A percentile compares a stretch with the other conserved stretches of the same genome.
Evolutionary conservation across 2,888 invertebrate genomes (phyloP).

Genomic region (Epinotia ramella): DNA sequence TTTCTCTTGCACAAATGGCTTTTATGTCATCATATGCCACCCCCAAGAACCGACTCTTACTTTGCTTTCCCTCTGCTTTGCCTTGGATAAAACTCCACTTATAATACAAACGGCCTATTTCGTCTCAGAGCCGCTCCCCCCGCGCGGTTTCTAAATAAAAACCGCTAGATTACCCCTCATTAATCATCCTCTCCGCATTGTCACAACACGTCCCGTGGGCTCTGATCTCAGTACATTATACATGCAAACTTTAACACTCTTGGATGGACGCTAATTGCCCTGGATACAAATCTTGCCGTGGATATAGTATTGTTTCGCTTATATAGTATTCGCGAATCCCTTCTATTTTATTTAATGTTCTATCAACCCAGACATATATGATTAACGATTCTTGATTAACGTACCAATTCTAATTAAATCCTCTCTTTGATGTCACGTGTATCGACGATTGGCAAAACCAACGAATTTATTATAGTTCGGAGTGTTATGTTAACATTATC

Average conservation of each 20-base stretch:
- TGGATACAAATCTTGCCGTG: slow-evolving; percentile 48
- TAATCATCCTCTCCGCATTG: slow-evolving; percentile 76
- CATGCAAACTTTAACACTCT: slow-evolving; percentile 60
- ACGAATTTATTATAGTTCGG: slow-evolving; percentile 33
- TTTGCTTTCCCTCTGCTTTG: neutral
- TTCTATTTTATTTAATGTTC: neutral
- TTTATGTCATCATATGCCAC: neutral
- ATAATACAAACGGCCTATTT: slow-evolving; percentile 71
- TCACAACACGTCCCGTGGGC: slow-evolving; percentile 75
- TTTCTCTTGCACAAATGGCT: neutral
- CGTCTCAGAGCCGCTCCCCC: slow-evolving; percentile 66
- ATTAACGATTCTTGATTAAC: neutral
- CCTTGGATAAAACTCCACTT: slow-evolving; percentile 20
- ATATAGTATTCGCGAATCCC: neutral
- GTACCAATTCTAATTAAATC: slow-evolving; percentile 11
- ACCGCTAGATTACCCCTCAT: slow-evolving; percentile 72
- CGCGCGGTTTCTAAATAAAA: slow-evolving; percentile 73
- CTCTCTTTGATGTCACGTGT: slow-evolving; percentile 36
- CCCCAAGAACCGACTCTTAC: neutral
- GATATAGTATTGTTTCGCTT: slow-evolving; percentile 16
- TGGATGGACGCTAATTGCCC: slow-evolving; percentile 65
- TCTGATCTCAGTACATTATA: slow-evolving; percentile 73
- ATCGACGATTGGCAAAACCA: slow-evolving; percentile 28
- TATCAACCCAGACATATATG: neutral
- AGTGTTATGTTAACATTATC: slow-evolving; percentile 29